These are phyloP conservation scores for Baronia brevicornis DNA, from an alignment of 2,888 invertebrate genomes.

Conservation along the genomic window DNA sequence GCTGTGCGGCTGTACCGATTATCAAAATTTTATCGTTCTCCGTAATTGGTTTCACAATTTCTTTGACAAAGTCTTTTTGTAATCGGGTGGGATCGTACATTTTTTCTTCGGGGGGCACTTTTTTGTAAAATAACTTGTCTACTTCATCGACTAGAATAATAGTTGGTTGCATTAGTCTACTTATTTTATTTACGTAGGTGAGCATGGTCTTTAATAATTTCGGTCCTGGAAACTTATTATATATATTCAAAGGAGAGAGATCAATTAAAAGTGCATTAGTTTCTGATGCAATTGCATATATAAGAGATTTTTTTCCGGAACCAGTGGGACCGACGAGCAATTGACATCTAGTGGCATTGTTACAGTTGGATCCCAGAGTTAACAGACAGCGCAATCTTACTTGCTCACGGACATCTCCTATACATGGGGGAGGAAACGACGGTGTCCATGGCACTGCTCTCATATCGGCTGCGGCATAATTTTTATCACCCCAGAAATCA, in stretches of 20 bases:
- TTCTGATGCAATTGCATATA: constrained; percentile 84
- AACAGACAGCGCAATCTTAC: constrained; percentile 77
- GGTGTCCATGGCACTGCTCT: constrained; percentile 58
- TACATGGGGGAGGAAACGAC: constrained; percentile 63
- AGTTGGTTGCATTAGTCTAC: constrained; percentile 81
- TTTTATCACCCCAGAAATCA: constrained; percentile 82
- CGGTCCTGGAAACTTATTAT: constrained; percentile 80
- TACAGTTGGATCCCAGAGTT: constrained; percentile 65
- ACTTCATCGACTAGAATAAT: constrained; percentile 81
- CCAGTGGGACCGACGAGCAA: constrained; percentile 82
- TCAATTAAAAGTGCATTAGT: constrained; percentile 85
- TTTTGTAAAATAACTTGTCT: constrained; percentile 81
- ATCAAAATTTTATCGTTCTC: constrained; percentile 80
- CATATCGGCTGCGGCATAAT: constrained; percentile 75
- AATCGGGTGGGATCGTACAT: constrained; percentile 80
- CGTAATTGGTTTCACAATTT: constrained; percentile 79
- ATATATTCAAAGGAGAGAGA: constrained; percentile 80
- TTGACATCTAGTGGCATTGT: constrained; percentile 72
- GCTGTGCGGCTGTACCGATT: constrained; percentile 80
- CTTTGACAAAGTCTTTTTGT: constrained; percentile 79
- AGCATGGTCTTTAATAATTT: constrained; percentile 80
- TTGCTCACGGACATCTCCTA: constrained; percentile 78
- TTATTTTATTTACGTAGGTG: constrained; percentile 79
- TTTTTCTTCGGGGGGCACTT: constrained; percentile 78
- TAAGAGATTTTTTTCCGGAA: constrained; percentile 82